Conservation (phyloP, 1,140 invertebrate genomes). For the Mercenaria mercenaria region DNA sequence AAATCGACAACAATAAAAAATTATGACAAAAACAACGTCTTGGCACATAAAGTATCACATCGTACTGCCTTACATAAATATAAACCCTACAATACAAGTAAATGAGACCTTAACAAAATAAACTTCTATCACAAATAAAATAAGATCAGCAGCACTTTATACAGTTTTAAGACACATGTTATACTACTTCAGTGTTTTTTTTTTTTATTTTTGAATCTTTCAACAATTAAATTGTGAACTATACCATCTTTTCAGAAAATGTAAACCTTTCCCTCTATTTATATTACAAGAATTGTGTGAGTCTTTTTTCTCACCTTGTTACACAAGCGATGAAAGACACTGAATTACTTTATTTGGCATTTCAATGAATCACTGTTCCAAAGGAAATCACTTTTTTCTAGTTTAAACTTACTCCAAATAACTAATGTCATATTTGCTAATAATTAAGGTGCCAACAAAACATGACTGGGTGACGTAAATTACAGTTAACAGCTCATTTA, state of each 20-base stretch:
- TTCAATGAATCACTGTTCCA: not conserved
- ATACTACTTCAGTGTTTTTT: too few relatives aligned
- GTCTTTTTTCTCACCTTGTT: constrained; percentile 13
- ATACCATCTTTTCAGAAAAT: not conserved
- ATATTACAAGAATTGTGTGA: constrained; percentile 17
- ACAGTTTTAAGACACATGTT: constrained; percentile 7
- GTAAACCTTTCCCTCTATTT: not conserved
- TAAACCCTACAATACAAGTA: not conserved
- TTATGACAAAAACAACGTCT: not conserved
- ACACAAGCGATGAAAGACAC: constrained; percentile 23
- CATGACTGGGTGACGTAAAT: not conserved
- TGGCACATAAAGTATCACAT: constrained; percentile 39
- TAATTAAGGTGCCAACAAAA: not conserved
- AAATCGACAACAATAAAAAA: constrained; percentile 35
- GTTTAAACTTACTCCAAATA: not conserved
- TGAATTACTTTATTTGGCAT: constrained; percentile 47
- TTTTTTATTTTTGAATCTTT: not conserved
- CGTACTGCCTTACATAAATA: not conserved
- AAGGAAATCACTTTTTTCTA: not conserved
- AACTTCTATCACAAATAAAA: constrained; percentile 1
- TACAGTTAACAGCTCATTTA: constrained; percentile 42
- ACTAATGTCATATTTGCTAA: not conserved
- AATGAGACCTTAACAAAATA: constrained; percentile 5
- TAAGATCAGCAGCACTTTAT: not conserved
- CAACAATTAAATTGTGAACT: not conserved